These are phyloP conservation scores for Proteles cristata DNA, from an alignment of 2,113 vertebrate genomes.

Conservation along the genomic window DNA sequence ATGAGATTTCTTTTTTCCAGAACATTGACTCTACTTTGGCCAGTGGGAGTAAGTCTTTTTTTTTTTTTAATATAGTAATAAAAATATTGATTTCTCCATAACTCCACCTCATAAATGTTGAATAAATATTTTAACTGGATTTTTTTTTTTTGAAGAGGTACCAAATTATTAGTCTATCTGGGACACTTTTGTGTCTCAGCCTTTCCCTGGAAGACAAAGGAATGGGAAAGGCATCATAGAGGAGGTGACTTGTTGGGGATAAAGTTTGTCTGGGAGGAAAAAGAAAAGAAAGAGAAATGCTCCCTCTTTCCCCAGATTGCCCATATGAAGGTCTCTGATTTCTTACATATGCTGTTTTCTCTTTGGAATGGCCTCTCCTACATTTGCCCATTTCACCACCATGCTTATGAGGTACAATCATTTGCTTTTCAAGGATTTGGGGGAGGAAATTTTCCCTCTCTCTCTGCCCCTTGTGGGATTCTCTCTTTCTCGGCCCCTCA, in stretches of 20 bases:
- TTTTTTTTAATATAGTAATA: background rate
- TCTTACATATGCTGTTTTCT: background rate
- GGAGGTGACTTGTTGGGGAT: background rate
- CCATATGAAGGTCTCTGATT: background rate
- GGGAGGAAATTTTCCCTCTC: too few relatives aligned
- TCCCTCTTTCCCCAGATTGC: background rate
- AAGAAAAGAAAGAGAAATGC: background rate
- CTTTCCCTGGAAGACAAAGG: background rate
- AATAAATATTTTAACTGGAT: slow-evolving; percentile 25
- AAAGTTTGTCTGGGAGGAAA: background rate
- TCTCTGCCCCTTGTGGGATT: too few relatives aligned
- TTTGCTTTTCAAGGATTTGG: background rate
- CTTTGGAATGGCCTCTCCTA: background rate
- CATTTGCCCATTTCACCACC: background rate
- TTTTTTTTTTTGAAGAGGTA: background rate
- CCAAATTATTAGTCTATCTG: slow-evolving; percentile 3
- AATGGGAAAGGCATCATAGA: background rate
- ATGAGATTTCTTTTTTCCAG: slow-evolving; percentile 52
- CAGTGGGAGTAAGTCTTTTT: background rate
- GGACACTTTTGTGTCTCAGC: background rate
- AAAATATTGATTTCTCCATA: slow-evolving; percentile 43
- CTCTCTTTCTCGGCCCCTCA: too few relatives aligned
- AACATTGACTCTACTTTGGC: slow-evolving; percentile 6
- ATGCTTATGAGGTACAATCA: background rate
- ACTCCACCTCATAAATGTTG: background rate